phyloP scores from a whole-genome alignment of 2,113 vertebrate species.

The Pelodiscus sinensis region DNA sequence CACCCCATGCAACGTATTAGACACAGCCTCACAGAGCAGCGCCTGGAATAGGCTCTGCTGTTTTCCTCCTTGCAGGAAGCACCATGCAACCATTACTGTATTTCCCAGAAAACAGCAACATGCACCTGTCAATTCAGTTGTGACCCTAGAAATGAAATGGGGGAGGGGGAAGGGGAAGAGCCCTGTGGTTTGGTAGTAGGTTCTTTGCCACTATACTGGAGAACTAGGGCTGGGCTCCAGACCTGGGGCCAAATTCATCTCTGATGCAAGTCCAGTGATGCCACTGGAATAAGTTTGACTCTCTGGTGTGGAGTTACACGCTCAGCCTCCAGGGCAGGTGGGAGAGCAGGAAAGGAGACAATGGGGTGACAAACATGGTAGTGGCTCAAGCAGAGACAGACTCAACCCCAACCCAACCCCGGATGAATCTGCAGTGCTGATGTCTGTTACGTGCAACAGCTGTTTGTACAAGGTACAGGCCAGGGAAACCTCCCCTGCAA shows the following conservation, averaged over 20 bases:
- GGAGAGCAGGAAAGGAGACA: background rate
- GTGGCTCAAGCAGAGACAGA: background rate
- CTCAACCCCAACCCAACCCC: fast-evolving
- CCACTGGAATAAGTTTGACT: background rate
- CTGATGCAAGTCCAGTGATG: background rate
- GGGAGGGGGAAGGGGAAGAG: background rate
- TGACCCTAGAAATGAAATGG: background rate
- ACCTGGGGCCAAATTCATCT: background rate
- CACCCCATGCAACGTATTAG: fast-evolving
- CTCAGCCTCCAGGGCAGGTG: background rate
- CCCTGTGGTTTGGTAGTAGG: background rate
- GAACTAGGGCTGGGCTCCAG: background rate
- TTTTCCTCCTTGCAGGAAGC: background rate
- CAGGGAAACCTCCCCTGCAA: background rate
- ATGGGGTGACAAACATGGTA: background rate
- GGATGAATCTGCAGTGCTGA: background rate
- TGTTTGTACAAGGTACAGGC: background rate
- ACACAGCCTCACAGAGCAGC: fast-evolving
- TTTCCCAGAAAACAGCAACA: background rate
- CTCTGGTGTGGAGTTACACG: background rate
- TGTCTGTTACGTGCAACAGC: background rate
- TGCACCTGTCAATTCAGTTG: background rate
- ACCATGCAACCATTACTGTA: background rate
- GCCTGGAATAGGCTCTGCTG: fast-evolving
- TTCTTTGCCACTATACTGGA: background rate